Base-by-base conservation (phyloP, 2,888 invertebrate species). In the Erebia palarica region DNA sequence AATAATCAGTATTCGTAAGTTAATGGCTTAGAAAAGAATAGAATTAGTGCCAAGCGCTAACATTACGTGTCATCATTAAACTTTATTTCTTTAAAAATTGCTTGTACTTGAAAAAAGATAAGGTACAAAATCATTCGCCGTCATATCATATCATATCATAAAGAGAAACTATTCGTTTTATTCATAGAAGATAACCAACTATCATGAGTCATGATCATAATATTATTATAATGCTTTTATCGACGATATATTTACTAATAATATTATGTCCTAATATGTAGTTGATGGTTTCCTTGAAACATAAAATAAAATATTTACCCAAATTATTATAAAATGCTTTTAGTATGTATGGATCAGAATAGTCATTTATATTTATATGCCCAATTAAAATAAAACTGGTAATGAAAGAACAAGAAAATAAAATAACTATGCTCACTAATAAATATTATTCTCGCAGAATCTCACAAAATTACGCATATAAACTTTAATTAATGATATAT, bases 131-230 rank as follows among this genome's bases (percentile, higher is more conserved):
- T 84, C 87, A 89, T 89, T 89, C 90, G 92, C 88, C 79, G 80
- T 88, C 93, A 88, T 92, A 93, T 94, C 92, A 90, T 87, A 76
- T 86, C 91, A 92, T 92, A 91, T 91, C 89, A 82, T 75, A 64
- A 68, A 71, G 68, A 71, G 61, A 51, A 64, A 47, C 16, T 66
- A 68, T 73, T 68, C 65, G 61, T 73, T 47, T 57, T 58, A 68
- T 58, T 58, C 57, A 61, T 57, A 66, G 36, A 53, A 42, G 42
- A 65, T 55, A 57, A 60, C 63, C 63, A 60, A 47, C 36, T 64
- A 57, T 60, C 69, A 49, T 42, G 51, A 65, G 8, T n/a, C 36
- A 59, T 69, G 16, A 57, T 13, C 21, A 57, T 57, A 18, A 21
- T 18, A 57, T 27, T 13, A 65, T 42, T 66, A 42, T 55, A 13